Evolutionary conservation across 2,888 invertebrate genomes (phyloP), one percentile per base, ranked within the genome.

Genomic region (Drosophila buzzatii): DNA sequence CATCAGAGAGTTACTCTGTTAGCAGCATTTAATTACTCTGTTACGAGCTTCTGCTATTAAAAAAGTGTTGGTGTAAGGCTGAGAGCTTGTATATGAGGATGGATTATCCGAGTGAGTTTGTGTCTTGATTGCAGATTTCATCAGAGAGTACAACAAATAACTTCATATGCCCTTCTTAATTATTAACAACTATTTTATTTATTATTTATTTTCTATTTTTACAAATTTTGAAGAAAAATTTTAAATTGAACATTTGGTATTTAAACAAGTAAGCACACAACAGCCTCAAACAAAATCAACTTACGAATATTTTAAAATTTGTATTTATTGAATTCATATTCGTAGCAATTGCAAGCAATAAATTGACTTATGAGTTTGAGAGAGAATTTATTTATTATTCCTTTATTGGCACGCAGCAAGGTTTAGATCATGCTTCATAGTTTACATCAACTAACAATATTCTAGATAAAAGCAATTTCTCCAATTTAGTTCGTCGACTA

Each of bases 351-450:
- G 20, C 4, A 8, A 16, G 35, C 20, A 20, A 35, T 16, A 35
- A 20, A 20, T 20, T 52, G 52, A 52, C 33, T 52, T 52, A 16
- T 52, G 35, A 9, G 35, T 16, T 20, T 3, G 49, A 51, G 51
- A 37, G 14, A 37, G 23, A 35, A 53, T 37, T 23, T 37, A 53
- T 53, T 53, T 53, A 53, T 53, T 53, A 23, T 53, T 37, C 5
- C 3, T 53, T 53, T 23, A 23, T 53, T 53, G 52, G 14, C 16
- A 16, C 1, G 20, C 51, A 12, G 31, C 51, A 33, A 14, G 3
- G 52, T 20, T 53, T 2, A 10, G 12, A 33, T 33, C 12, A 5
- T 33, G n/a, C 33, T 3, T 16, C 18, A 35, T 18, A 33, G 33
- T 33, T 10, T 51, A 33, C 18, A 20, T 27, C n/a, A 39, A n/a